Conservation (phyloP, 2,888 invertebrate species). For the Onthophagus sagittarius region DNA sequence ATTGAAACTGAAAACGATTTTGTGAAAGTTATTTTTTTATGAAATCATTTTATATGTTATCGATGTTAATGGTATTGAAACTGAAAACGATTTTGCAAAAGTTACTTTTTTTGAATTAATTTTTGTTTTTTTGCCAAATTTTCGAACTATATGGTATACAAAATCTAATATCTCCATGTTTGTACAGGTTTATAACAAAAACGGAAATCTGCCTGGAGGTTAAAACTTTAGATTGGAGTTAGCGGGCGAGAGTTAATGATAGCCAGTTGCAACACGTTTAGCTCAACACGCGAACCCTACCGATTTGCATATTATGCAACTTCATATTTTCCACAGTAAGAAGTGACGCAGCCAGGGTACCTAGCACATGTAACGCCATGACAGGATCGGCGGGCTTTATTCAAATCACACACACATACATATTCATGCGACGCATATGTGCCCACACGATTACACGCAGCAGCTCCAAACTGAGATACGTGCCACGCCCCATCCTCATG, state of each 20-base stretch:
- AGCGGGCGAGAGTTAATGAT: neutral
- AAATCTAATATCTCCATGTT: neutral
- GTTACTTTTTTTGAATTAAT: neutral
- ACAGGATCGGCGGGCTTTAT: conserved; percentile 2
- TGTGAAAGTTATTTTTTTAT: neutral
- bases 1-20: too few species aligned
- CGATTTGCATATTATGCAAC: conserved; percentile 9
- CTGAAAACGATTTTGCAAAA: too few species aligned
- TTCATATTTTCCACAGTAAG: conserved; percentile 7
- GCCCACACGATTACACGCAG: conserved; percentile 6
- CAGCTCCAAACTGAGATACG: neutral
- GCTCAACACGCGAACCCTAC: neutral
- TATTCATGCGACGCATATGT: conserved; percentile 18
- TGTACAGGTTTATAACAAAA: neutral
- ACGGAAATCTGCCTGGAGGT: neutral
- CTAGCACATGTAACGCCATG: neutral
- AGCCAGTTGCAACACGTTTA: conserved; percentile 3
- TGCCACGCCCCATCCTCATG: neutral
- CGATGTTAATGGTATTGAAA: too few species aligned
- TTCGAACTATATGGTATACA: too few species aligned
- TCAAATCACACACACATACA: conserved; percentile 13
- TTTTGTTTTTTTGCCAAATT: neutral
- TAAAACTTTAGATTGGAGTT: neutral
- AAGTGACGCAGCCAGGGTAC: neutral
- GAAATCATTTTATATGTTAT: too few species aligned